Conservation (phyloP, 2,113 vertebrate genomes). For the Aplodontia rufa region DNA sequence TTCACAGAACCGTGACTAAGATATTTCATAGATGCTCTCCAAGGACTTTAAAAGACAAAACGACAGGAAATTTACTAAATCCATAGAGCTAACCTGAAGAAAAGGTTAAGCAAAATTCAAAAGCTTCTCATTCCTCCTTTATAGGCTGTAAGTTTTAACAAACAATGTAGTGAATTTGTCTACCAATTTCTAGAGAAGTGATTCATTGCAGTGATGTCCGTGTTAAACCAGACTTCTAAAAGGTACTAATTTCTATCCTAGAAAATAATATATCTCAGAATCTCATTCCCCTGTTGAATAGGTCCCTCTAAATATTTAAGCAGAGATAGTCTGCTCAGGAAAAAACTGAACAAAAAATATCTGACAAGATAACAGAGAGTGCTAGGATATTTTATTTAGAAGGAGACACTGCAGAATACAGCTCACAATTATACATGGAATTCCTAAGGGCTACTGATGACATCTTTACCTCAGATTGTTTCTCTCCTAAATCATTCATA, state of each 20-base stretch:
- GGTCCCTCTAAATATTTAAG: constrained; percentile 45
- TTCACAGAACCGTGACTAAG: constrained; percentile 66
- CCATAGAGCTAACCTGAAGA: constrained; percentile 53
- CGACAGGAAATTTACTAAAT: constrained; percentile 59
- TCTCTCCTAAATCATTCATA: constrained; percentile 77
- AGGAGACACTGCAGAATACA: background rate
- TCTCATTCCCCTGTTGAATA: background rate
- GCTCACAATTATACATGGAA: constrained; percentile 31
- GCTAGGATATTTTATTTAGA: constrained; percentile 27
- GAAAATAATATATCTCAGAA: constrained; percentile 42
- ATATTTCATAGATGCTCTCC: constrained; percentile 66
- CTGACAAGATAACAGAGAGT: constrained; percentile 39
- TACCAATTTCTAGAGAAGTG: background rate
- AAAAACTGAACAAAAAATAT: constrained; percentile 16
- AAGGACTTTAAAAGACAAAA: constrained; percentile 73
- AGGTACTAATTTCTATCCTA: constrained; percentile 42
- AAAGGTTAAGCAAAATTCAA: constrained; percentile 63
- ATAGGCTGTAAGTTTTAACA: constrained; percentile 45
- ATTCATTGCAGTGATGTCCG: background rate
- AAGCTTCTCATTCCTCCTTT: background rate
- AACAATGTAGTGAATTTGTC: constrained; percentile 42
- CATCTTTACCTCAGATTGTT: constrained; percentile 76
- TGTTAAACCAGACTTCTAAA: constrained; percentile 11
- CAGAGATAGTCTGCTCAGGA: background rate
- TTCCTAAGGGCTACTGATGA: constrained; percentile 71